Base-by-base conservation (phyloP, 53 echinoderm and acorn worm species). In the Mesocentrotus franciscanus region DNA sequence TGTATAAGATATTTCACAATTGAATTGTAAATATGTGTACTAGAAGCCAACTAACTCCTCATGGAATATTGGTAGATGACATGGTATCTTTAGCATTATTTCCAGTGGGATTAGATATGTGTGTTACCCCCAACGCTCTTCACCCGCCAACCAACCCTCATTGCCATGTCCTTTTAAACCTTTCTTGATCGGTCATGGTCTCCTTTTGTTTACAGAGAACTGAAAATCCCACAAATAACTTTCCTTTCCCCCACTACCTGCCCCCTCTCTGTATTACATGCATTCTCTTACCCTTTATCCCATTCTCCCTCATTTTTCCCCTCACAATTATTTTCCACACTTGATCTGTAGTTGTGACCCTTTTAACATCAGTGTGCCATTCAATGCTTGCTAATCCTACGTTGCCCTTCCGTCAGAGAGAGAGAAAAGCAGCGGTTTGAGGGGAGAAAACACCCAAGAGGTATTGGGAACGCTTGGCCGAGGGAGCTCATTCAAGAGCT, bases 401-500 rank as follows among this genome's bases (percentile, higher is more conserved):
- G 66, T 56, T 66, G 92, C 92, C 92, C 92, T 66, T 91, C 91
- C 91, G 66, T 66, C 62, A 91, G 58, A 66, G 27, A 33, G 61
- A 26, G 66, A 91, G 35, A 91, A 56, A 75, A 74, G 92, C 72
- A 12, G 33, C 62, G 72, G 75, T 92, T 92, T 72, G 92, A 64
- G 92, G 74, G 92, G 92, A 92, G 92, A 92, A 92, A 92, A 92
- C 92, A 92, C 74, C 92, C 92, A 74, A 14, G 74, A 72, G 75
- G 36, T 92, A 92, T 60, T 27, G 90, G 59, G 91, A 66, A 39
- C 68, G 91, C 91, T 91, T 91, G 64, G 91, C 61, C 39, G 66
- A 91, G 35, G 39, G 64, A 61, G 36, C 61, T 61, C 91, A 64
- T 91, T 91, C 66, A 66, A 90, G 91, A 91, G 91, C 66, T 64